Evolutionary conservation across 1,140 invertebrate genomes (phyloP), one percentile per base, ranked within the genome.

Genomic region (Caenorhabditis briggsae): DNA sequence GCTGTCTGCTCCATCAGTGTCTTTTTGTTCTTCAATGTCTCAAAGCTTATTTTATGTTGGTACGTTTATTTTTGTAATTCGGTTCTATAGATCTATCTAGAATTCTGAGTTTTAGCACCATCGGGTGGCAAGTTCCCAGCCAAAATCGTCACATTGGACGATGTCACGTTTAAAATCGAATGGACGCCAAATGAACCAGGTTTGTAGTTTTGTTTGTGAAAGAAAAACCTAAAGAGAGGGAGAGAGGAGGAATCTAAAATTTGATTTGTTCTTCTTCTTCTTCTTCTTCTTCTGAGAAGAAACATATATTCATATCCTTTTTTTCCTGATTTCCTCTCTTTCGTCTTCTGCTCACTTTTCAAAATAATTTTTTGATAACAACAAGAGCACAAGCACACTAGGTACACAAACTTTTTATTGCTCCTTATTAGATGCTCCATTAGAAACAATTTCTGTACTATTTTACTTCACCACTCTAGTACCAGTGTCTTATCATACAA

Each of bases 101-200:
- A 46, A 86, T 33, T 64, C n/a, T 50, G 6, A 55, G 41, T 48
- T 91, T 88, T 82, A 93, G 93, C 91, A 23, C 93, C 93, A 46
- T 90, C 88, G 25, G 93, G 93, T 48, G 87, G 88, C 48, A 86
- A 90, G 53, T 90, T 93, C 56, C 91, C 92, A 55, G 91, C 91
- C 23, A 87, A 91, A 14, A 86, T 93, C 83, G 82, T 91, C 89
- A 88, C 90, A 83, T 86, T 91, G 59, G 89, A 90, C 56, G 89
- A 90, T 65, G 91, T 90, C 33, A 90, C 91, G n/a, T 93, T 93
- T 86, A 91, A 91, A 82, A 93, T 94, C 20, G 93, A 94, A 88
- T 95, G 95, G 91, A 94, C 93, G 20, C 94, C 95, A 0, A 93
- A 93, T 46, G 94, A 95, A 93, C 94, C 95, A 86, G 95, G 93